Percentiles rank a stretch among this genome's conserved stretches.
These are phyloP conservation scores for Montipora efflorescens DNA, from an alignment of 64 coral and sea anemone genomes.

Conservation along the genomic window DNA sequence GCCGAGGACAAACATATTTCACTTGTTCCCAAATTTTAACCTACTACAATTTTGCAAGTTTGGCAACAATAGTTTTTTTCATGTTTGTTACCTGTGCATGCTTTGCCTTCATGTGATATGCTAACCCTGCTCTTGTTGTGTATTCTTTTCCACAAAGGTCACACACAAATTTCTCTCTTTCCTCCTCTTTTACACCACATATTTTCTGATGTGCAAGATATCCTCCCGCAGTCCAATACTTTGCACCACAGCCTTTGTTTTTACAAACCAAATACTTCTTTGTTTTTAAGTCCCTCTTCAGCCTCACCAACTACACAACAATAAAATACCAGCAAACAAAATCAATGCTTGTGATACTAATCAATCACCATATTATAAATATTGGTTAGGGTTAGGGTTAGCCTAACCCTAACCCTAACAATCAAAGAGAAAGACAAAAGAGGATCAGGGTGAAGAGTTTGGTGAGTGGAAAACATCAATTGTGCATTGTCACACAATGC, in stretches of 20 bases:
- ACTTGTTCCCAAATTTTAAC: too few species aligned
- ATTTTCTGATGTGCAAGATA: constrained; percentile 19
- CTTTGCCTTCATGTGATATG: constrained; percentile 51
- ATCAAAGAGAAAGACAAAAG: too few species aligned
- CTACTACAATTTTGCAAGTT: too few species aligned
- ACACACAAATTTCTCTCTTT: constrained; percentile 48
- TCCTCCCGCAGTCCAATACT: constrained; percentile 31
- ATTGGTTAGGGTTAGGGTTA: too few species aligned
- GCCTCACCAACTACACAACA: not conserved
- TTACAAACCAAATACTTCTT: not conserved
- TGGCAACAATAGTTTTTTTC: too few species aligned
- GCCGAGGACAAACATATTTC: too few species aligned
- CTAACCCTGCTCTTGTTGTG: constrained; percentile 35
- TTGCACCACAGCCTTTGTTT: constrained; percentile 48
- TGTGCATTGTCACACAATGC: too few species aligned
- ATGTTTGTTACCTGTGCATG: constrained; percentile 36
- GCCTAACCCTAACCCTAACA: too few species aligned
- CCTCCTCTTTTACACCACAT: constrained; percentile 60
- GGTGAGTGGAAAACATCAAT: too few species aligned
- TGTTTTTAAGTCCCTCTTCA: constrained; percentile 8
- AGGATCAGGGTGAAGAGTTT: too few species aligned
- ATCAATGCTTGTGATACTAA: not conserved
- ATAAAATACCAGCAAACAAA: not conserved
- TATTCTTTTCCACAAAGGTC: constrained; percentile 66
- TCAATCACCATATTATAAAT: too few species aligned